These are phyloP conservation scores for Tethea ocularis DNA, from an alignment of 2,888 invertebrate species.

Conservation along the genomic window DNA sequence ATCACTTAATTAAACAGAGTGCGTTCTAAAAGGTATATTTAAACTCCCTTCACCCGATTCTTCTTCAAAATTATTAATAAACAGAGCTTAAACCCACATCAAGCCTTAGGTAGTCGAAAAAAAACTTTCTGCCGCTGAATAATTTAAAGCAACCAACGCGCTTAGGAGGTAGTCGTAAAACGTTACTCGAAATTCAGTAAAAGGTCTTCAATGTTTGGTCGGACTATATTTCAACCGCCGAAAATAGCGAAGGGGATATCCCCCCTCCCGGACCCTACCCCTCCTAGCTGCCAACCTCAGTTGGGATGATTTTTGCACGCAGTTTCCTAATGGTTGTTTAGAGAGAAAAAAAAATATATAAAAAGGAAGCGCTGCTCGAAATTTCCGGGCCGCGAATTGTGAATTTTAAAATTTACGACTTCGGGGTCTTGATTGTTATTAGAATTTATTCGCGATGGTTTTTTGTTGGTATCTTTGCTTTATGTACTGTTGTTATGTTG, in stretches of 20 bases:
- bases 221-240: slow-evolving; percentile 79
- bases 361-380: slow-evolving; percentile 47
- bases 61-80: slow-evolving; percentile 50
- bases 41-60: background rate
- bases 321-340: slow-evolving; percentile 63
- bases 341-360: slow-evolving; percentile 60
- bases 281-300: slow-evolving; percentile 56
- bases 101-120: slow-evolving; percentile 36
- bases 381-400: slow-evolving; percentile 38
- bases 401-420: slow-evolving; percentile 45
- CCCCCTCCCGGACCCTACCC: slow-evolving; percentile 36
- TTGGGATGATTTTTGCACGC: slow-evolving; percentile 70
- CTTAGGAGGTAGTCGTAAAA: slow-evolving; percentile 77
- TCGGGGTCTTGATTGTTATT: slow-evolving; percentile 18
- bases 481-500: background rate
- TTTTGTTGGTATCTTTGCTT: slow-evolving; percentile 5
- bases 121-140: slow-evolving; percentile 65
- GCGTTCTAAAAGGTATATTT: slow-evolving; percentile 1
- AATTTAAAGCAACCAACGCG: slow-evolving; percentile 70
- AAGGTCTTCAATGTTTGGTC: slow-evolving; percentile 81
- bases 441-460: background rate
- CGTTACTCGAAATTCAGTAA: slow-evolving; percentile 77
- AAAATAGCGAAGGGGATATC: slow-evolving; percentile 75
- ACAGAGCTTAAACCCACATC: slow-evolving; percentile 52
- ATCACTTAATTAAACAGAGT: slow-evolving; percentile 10